Evolutionary conservation across 2,797 vertebrate species (phyloP), one percentile per base, ranked within the genome.

Genomic region (Micropoecilia bifurca): DNA sequence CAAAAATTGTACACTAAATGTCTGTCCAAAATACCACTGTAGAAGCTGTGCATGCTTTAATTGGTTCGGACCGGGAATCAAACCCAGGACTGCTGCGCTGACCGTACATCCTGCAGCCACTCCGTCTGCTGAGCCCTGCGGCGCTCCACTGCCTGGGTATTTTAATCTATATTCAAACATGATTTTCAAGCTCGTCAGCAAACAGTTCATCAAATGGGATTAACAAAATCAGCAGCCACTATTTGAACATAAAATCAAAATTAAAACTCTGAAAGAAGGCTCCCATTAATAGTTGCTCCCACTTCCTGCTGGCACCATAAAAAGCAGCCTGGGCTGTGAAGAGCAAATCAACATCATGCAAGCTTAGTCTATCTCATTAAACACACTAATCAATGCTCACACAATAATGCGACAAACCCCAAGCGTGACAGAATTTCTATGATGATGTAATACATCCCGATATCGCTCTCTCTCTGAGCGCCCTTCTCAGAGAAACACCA

Each of bases 221-320:
- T 53, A 73, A 22, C 20, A 73, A 53, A 73, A 45, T 45, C 47
- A 73, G 71, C 39, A 68, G 66, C 66, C 66, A 71, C 47, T 73
- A 46, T 53, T 73, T 73, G 47, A 73, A 53, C 30, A 28, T 73
- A 73, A 73, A 73, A 73, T 73, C 30, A 73, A 45, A 73, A 73
- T 71, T n/a, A 71, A 69, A 71, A 45, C 68, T 71, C 41, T 6
- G 68, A 71, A 71, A 71, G 43, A 45, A n/a, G 68, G 25, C 41
- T 71, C 12, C 41, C 68, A 71, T 71, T 71, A 71, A 71, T 71
- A 71, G 68, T 12, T 71, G 68, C 68, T 71, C 25, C 41, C 41
- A 71, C 68, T 45, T 71, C 68, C 22, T 71, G 41, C 68, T 71
- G 68, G 68, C 68, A 45, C 25, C 68, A 71, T 45, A 28, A 45